A percentile compares a stretch with the other conserved stretches of the same genome.
Evolutionary conservation across 1,140 invertebrate species (phyloP).

Genomic region (Drosophila mayri): DNA sequence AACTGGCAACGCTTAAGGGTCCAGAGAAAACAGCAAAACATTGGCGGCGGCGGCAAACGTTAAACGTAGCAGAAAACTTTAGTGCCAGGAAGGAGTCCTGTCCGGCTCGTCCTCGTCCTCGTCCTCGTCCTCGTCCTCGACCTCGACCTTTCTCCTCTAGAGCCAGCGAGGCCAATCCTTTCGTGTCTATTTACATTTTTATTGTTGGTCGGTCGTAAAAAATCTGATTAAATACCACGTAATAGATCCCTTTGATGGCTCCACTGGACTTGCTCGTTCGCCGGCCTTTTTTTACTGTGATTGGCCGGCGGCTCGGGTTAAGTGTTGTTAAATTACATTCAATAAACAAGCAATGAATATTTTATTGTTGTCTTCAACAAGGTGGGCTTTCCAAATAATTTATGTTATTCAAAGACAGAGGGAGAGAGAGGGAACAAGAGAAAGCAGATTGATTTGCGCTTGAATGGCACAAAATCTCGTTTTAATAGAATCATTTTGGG

Average conservation of each 20-base stretch:
- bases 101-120: neutral
- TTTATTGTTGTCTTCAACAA: conserved; percentile 78
- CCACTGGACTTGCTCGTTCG: conserved; percentile 3
- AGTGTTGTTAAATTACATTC: conserved; percentile 83
- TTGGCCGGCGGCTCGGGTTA: conserved; percentile 66
- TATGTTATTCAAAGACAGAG: conserved; percentile 45
- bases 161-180: conserved; percentile 57
- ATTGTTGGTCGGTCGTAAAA: conserved; percentile 78
- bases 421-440: neutral
- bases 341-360: conserved; percentile 82
- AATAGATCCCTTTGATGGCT: conserved; percentile 72
- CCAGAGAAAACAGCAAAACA: conserved; percentile 18
- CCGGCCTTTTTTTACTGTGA: conserved; percentile 32
- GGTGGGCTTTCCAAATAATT: conserved; percentile 65
- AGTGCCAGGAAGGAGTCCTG: conserved; percentile 17
- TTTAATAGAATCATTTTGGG: conserved; percentile 81
- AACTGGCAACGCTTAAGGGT: conserved; percentile 23
- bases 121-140: neutral
- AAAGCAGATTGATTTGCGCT: conserved; percentile 79
- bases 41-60: conserved; percentile 23
- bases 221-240: conserved; percentile 83
- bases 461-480: conserved; percentile 77
- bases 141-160: conserved; percentile 3
- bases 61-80: conserved; percentile 70
- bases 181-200: conserved; percentile 81